Percentiles rank a stretch among this genome's conserved stretches.
These are phyloP conservation scores for Aplysina aerophoba DNA, from an alignment of 37 sponge, comb jelly and placozoan genomes.

Conservation along the genomic window DNA sequence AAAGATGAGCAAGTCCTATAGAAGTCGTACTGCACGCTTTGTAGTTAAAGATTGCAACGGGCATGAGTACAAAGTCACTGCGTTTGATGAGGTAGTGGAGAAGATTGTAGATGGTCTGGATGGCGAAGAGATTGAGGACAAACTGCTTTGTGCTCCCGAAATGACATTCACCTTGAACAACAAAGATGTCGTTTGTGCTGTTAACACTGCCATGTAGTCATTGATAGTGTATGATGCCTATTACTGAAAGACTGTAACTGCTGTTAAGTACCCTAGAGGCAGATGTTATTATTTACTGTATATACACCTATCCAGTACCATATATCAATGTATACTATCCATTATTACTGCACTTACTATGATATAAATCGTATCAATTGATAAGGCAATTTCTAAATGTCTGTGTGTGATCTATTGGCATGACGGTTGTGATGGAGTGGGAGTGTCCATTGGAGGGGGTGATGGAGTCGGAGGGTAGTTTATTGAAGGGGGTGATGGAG, in stretches of 20 bases:
- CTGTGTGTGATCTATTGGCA: background rate
- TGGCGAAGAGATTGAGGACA: constrained; percentile 8
- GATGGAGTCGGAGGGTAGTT: no score
- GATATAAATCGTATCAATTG: background rate
- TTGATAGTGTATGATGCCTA: background rate
- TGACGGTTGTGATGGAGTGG: no score
- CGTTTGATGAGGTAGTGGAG: constrained; percentile 12
- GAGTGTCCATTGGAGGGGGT: no score
- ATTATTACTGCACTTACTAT: constrained; percentile 6
- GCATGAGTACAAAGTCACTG: constrained; percentile 3
- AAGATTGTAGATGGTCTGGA: background rate
- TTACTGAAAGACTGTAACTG: background rate
- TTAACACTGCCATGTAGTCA: background rate
- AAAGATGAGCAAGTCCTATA: constrained; percentile 13
- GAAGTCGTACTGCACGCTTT: constrained; percentile 12
- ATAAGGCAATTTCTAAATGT: constrained; percentile 2
- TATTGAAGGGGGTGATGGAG: no score
- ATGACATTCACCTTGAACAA: constrained; percentile 3
- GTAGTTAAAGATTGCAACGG: constrained; percentile 2
- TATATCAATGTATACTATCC: constrained; percentile 4
- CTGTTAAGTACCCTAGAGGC: constrained; percentile 12
- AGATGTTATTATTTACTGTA: no score
- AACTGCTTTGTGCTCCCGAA: constrained; percentile 3
- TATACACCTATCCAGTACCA: no score
- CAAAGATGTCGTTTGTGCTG: constrained; percentile 7